Evolutionary conservation across 2,888 invertebrate genomes (phyloP).

Genomic region (Arrhopalites spinosus): DNA sequence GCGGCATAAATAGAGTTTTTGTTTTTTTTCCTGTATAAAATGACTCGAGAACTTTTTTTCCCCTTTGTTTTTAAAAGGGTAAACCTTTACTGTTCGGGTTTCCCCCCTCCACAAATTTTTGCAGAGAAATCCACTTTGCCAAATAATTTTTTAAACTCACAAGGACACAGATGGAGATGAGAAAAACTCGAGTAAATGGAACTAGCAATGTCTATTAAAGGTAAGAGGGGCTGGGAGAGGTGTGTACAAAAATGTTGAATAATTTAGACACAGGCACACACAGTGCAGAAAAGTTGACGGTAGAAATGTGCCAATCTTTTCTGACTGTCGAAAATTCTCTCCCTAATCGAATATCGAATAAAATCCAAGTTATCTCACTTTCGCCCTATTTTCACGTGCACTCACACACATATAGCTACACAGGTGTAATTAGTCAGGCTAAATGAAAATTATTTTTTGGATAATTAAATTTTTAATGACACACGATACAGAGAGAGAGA

Average conservation of each 20-base stretch:
- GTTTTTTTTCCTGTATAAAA: too few species aligned
- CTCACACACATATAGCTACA: too few species aligned
- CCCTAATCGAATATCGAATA: neutral
- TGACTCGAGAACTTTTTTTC: neutral
- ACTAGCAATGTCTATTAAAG: constrained; percentile 16
- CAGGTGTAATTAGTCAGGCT: too few species aligned
- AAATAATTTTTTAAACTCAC: neutral
- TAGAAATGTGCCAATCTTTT: neutral
- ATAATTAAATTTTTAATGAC: too few species aligned
- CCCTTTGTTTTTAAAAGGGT: too few species aligned
- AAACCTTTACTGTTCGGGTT: too few species aligned
- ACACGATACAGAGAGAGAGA: too few species aligned
- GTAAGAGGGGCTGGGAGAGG: neutral
- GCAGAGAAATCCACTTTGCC: constrained; percentile 12
- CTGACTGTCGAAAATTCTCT: constrained; percentile 2
- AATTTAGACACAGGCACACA: neutral
- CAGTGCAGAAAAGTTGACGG: constrained; percentile 4
- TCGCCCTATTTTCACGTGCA: too few species aligned
- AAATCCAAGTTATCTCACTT: too few species aligned
- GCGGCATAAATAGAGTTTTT: too few species aligned
- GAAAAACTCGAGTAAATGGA: constrained; percentile 1
- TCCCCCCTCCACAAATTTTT: neutral
- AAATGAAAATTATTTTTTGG: too few species aligned
- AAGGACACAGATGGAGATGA: neutral
- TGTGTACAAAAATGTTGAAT: neutral